A percentile compares a stretch with the other conserved stretches of the same genome.
phyloP scores from a whole-genome alignment of 2,113 vertebrate genomes.

The Colius striatus region DNA sequence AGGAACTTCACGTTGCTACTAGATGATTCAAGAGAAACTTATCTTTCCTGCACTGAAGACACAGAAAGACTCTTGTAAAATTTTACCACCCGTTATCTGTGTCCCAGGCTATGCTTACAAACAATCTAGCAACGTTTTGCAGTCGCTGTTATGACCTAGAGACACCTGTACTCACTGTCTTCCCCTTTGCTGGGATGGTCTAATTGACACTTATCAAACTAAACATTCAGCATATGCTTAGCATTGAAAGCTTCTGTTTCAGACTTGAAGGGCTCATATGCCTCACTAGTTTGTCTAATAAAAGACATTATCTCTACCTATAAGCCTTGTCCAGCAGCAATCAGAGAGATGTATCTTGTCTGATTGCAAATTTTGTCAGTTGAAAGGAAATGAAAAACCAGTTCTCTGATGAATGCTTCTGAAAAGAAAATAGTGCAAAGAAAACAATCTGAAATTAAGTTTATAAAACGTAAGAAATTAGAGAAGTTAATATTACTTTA shows the following conservation, averaged over 20 bases:
- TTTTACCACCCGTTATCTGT: neutral
- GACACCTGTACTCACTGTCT: neutral
- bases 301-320: neutral
- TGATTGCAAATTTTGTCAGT: neutral
- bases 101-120: neutral
- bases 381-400: neutral
- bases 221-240: neutral
- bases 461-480: neutral
- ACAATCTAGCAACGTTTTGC: neutral
- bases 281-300: neutral
- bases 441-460: neutral
- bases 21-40: neutral
- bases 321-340: neutral
- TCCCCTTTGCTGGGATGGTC: rapidly evolving
- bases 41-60: neutral
- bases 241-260: neutral
- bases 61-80: neutral
- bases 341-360: neutral
- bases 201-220: neutral
- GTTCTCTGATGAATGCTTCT: neutral
- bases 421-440: neutral
- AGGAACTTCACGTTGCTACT: neutral
- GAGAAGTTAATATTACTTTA: neutral
- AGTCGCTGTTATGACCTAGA: rapidly evolving
- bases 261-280: neutral